A percentile compares a stretch with the other conserved stretches of the same genome.
Evolutionary conservation across 2,113 vertebrate species (phyloP).

Genomic region (Osmerus mordax): DNA sequence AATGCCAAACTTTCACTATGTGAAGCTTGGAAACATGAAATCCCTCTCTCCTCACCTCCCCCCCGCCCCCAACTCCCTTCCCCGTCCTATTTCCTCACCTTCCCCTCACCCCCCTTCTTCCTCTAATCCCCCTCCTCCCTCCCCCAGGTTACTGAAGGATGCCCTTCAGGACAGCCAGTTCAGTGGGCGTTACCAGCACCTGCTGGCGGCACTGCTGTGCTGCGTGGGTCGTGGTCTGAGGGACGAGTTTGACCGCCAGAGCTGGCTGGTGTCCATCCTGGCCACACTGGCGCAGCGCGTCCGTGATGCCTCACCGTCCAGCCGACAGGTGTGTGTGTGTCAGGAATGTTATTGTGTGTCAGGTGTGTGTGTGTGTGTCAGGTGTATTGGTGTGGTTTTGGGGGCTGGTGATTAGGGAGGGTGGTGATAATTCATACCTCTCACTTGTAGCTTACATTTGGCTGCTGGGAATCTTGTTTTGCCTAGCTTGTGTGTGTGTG

Average conservation of each 20-base stretch:
- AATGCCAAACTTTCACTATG: not conserved
- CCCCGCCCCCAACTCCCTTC: not conserved
- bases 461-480: constrained; percentile 2
- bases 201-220: constrained; percentile 90
- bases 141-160: constrained; percentile 88
- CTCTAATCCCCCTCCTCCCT: no score
- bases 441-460: not conserved
- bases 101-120: not conserved
- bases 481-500: constrained; percentile 9
- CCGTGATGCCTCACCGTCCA: constrained; percentile 79
- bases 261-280: constrained; percentile 85
- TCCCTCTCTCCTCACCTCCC: not conserved
- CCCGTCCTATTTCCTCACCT: not conserved
- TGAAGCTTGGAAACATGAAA: not conserved
- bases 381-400: not conserved
- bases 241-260: constrained; percentile 91
- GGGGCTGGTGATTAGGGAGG: not conserved
- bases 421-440: no score
- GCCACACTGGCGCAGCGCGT: constrained; percentile 85
- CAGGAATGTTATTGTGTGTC: no score
- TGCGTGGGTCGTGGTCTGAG: constrained; percentile 87
- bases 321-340: constrained; percentile 76
- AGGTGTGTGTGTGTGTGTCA: constrained; percentile 19
- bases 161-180: constrained; percentile 95
- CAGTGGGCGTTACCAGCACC: constrained; percentile 92